phyloP scores from a whole-genome alignment of 2,888 invertebrate genomes.

The Neoascia interrupta region DNA sequence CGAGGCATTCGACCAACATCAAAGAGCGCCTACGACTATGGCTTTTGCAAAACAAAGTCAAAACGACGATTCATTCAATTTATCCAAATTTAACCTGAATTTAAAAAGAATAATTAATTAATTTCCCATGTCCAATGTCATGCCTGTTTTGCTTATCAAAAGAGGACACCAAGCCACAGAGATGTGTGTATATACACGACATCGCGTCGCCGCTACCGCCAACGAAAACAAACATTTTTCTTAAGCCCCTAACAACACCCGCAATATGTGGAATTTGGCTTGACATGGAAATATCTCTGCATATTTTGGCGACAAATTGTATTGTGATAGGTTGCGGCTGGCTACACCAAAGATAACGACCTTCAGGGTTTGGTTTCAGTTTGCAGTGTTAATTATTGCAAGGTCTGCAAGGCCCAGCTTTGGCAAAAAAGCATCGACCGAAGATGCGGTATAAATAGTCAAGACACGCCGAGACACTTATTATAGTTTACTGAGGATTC shows the following conservation, averaged over 20 bases:
- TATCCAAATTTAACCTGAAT: too few relatives aligned
- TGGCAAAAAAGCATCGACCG: background rate
- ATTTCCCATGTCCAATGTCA: too few relatives aligned
- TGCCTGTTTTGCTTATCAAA: conserved; percentile 16
- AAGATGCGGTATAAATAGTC: conserved; percentile 44
- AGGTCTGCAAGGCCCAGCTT: conserved; percentile 15
- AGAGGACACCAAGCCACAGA: conserved; percentile 23
- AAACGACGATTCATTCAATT: too few relatives aligned
- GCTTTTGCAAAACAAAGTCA: too few relatives aligned
- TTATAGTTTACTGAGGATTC: conserved; percentile 38
- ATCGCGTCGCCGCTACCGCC: too few relatives aligned
- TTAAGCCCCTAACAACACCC: conserved; percentile 12
- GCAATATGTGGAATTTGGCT: conserved; percentile 1
- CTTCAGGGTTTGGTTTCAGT: conserved; percentile 19
- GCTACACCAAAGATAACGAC: conserved; percentile 7
- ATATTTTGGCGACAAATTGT: too few relatives aligned
- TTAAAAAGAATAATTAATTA: too few relatives aligned
- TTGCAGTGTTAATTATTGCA: background rate
- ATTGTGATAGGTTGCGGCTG: conserved; percentile 5
- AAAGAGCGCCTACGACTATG: too few relatives aligned
- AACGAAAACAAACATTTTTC: background rate
- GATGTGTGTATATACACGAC: too few relatives aligned
- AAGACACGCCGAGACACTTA: background rate
- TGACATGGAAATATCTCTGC: conserved; percentile 14
- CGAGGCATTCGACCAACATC: too few relatives aligned